Evolutionary conservation across 2,113 vertebrate species (phyloP).

Genomic region (Perca fluviatilis): DNA sequence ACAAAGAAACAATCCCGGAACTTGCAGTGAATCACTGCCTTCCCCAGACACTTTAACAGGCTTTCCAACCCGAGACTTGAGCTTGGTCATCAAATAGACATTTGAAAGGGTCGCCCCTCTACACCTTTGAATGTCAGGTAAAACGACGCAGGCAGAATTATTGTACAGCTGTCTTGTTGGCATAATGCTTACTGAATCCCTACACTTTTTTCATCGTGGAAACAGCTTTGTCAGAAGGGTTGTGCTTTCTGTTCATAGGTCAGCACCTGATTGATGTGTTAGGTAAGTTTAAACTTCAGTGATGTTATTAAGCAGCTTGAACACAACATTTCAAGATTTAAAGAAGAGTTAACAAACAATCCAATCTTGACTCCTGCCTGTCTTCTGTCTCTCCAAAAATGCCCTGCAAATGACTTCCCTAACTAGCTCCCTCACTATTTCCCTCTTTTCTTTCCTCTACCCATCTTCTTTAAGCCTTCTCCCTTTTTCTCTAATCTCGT

Average conservation of each 20-base stretch:
- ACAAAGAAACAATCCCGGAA: slow-evolving; percentile 7
- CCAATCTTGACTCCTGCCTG: neutral
- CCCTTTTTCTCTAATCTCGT: neutral
- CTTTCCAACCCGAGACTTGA: slow-evolving; percentile 25
- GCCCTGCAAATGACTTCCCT: neutral
- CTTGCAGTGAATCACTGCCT: neutral
- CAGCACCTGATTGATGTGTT: slow-evolving; percentile 7
- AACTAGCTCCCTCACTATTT: neutral
- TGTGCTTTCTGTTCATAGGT: slow-evolving; percentile 8
- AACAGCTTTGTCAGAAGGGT: neutral
- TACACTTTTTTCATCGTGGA: neutral
- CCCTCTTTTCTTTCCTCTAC: neutral
- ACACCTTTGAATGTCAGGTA: slow-evolving; percentile 9
- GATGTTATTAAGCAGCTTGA: slow-evolving; percentile 10
- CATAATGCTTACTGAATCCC: neutral
- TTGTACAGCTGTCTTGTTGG: neutral
- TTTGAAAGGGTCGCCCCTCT: neutral
- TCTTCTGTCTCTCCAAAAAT: neutral
- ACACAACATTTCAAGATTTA: slow-evolving; percentile 5
- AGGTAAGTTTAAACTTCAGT: neutral
- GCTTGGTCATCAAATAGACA: slow-evolving; percentile 7
- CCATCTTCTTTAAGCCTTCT: neutral
- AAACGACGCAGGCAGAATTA: neutral
- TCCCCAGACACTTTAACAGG: slow-evolving; percentile 14
- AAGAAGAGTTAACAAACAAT: slow-evolving; percentile 4